Percentiles rank a stretch among this genome's conserved stretches.
These are phyloP conservation scores for Sebastes elongatus DNA, from an alignment of 2,797 vertebrate genomes.

Conservation along the genomic window DNA sequence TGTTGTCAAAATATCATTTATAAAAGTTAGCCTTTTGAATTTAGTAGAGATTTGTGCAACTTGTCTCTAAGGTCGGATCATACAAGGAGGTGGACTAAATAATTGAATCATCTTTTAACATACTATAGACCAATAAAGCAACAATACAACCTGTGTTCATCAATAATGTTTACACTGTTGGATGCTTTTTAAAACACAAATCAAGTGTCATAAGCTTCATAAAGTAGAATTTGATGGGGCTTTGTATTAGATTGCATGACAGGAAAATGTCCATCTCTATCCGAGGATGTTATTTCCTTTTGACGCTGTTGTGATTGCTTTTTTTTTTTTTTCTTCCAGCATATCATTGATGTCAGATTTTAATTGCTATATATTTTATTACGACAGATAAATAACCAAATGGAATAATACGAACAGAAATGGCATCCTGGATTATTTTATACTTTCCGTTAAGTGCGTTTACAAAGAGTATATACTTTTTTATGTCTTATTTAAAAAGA, in stretches of 20 bases:
- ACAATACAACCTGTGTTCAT: not conserved
- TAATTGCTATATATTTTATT: constrained; percentile 26
- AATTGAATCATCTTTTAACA: not conserved
- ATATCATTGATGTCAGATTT: constrained; percentile 7
- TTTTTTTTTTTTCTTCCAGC: not conserved
- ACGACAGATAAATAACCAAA: constrained; percentile 23
- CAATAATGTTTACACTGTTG: not conserved
- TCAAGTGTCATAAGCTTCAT: not conserved
- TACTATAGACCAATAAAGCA: not conserved
- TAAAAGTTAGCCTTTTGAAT: not conserved
- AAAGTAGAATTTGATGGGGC: not conserved
- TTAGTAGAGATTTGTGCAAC: not conserved
- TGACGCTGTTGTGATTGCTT: not conserved
- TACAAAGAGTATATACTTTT: constrained; percentile 63
- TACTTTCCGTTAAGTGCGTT: constrained; percentile 25
- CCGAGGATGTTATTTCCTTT: not conserved
- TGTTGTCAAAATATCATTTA: not conserved
- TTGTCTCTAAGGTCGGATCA: not conserved
- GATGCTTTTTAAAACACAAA: not conserved
- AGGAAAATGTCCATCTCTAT: not conserved
- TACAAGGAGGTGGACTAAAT: not conserved
- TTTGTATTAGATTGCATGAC: not conserved
- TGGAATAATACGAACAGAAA: not conserved
- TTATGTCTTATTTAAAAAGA: constrained; percentile 38
- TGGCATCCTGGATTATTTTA: constrained; percentile 7